Percentiles rank a stretch among this genome's conserved stretches.
Conservation (phyloP, 1,140 invertebrate species). For the Musca domestica region DNA sequence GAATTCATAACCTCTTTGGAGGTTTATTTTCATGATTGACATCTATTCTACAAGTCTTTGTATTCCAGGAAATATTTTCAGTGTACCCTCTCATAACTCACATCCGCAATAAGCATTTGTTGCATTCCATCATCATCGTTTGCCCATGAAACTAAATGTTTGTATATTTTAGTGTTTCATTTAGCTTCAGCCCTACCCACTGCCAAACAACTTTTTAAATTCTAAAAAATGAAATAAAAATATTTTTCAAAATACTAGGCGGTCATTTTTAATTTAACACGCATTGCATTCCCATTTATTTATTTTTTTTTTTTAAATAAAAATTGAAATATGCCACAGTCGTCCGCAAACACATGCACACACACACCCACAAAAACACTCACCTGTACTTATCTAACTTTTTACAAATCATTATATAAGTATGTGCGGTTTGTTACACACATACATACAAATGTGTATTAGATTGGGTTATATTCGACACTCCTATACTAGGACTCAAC, state of each 20-base stretch:
- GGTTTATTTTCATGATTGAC: no score
- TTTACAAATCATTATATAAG: background rate
- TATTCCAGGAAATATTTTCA: no score
- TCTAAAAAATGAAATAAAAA: constrained; percentile 20
- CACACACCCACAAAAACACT: background rate
- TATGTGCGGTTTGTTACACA: background rate
- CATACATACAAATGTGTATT: background rate
- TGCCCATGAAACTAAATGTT: no score
- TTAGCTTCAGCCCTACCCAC: background rate
- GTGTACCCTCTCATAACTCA: no score
- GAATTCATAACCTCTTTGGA: no score
- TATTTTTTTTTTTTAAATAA: background rate
- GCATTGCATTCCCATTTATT: background rate
- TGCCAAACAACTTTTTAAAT: constrained; percentile 3
- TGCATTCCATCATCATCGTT: no score
- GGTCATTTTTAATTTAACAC: constrained; percentile 20
- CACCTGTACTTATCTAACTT: background rate
- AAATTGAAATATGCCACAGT: no score
- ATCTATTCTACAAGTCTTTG: no score
- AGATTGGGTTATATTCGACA: no score
- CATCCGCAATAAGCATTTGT: no score
- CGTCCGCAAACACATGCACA: background rate
- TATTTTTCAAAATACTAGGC: constrained; percentile 8
- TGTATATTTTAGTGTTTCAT: no score
- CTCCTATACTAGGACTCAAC: no score